These are phyloP conservation scores for Nymphalis polychloros DNA, from an alignment of 2,888 invertebrate species.

Conservation along the genomic window DNA sequence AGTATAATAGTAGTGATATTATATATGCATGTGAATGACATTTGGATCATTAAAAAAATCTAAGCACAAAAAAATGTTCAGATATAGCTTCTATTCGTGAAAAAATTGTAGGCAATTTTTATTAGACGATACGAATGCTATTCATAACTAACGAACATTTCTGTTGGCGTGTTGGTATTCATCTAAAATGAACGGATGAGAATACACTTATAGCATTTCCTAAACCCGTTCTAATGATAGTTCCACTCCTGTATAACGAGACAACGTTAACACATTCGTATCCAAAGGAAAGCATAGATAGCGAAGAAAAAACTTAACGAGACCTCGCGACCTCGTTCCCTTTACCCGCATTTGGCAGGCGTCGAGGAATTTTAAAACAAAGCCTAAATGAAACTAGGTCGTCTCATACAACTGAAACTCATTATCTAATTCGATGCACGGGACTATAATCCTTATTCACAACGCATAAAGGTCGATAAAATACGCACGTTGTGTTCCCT, in stretches of 20 bases:
- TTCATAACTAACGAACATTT: too few relatives aligned
- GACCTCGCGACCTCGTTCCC: slow-evolving; percentile 51
- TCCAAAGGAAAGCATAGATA: slow-evolving; percentile 31
- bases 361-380: slow-evolving; percentile 63
- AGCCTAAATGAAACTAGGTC: slow-evolving; percentile 49
- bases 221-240: slow-evolving; percentile 6
- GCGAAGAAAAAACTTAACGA: slow-evolving; percentile 32
- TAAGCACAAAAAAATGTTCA: too few relatives aligned
- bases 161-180: too few relatives aligned
- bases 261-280: slow-evolving; percentile 9
- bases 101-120: too few relatives aligned
- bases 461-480: slow-evolving; percentile 16
- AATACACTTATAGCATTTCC: neutral
- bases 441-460: slow-evolving; percentile 27
- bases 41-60: too few relatives aligned
- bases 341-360: slow-evolving; percentile 62
- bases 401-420: slow-evolving; percentile 33
- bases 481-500: slow-evolving; percentile 12
- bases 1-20: too few relatives aligned
- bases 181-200: too few relatives aligned
- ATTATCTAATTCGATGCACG: slow-evolving; percentile 24
- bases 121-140: too few relatives aligned
- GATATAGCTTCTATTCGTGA: too few relatives aligned
- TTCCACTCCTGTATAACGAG: slow-evolving; percentile 10
- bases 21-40: too few relatives aligned